A percentile compares a stretch with the other conserved stretches of the same genome.
Evolutionary conservation across 2,797 vertebrate genomes (phyloP).

Genomic region (Esox lucius): DNA sequence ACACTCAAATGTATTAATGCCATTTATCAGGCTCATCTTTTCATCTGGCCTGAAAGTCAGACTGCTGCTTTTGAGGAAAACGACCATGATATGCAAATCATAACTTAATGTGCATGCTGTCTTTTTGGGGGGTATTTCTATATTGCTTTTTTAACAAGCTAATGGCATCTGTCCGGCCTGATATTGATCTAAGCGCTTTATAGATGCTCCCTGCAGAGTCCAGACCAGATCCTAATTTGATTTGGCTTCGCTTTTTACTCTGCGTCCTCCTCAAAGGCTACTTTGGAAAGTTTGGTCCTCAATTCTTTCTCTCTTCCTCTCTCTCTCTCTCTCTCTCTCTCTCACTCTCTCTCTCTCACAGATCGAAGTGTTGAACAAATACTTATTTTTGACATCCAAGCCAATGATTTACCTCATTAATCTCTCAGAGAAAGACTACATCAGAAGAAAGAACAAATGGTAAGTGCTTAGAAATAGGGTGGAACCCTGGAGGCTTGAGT

Average conservation of each 20-base stretch:
- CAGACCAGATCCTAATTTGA: conserved; percentile 63
- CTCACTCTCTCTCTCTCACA: conserved; percentile 33
- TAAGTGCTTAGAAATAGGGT: conserved; percentile 58
- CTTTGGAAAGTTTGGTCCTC: conserved; percentile 59
- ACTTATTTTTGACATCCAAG: conserved; percentile 84
- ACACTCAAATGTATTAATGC: conserved; percentile 61
- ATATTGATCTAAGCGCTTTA: conserved; percentile 68
- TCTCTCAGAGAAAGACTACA: conserved; percentile 83
- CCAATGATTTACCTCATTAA: conserved; percentile 86
- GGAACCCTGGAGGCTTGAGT: conserved; percentile 21
- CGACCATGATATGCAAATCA: conserved; percentile 61
- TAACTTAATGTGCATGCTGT: conserved; percentile 51
- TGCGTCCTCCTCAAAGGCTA: conserved; percentile 56
- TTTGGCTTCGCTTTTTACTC: conserved; percentile 58
- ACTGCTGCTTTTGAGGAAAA: conserved; percentile 46
- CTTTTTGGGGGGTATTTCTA: conserved; percentile 57
- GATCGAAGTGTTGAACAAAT: conserved; percentile 83
- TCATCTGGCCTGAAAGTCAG: conserved; percentile 64
- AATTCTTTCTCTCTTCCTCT: conserved; percentile 25
- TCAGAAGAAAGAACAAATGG: conserved; percentile 84
- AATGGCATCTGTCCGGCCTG: conserved; percentile 73
- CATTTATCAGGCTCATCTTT: conserved; percentile 60
- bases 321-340: conserved; percentile 37
- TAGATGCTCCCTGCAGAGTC: conserved; percentile 60
- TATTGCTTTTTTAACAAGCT: conserved; percentile 56